phyloP scores from a whole-genome alignment of 1,140 invertebrate species.

The Eupristina koningsbergeri region DNA sequence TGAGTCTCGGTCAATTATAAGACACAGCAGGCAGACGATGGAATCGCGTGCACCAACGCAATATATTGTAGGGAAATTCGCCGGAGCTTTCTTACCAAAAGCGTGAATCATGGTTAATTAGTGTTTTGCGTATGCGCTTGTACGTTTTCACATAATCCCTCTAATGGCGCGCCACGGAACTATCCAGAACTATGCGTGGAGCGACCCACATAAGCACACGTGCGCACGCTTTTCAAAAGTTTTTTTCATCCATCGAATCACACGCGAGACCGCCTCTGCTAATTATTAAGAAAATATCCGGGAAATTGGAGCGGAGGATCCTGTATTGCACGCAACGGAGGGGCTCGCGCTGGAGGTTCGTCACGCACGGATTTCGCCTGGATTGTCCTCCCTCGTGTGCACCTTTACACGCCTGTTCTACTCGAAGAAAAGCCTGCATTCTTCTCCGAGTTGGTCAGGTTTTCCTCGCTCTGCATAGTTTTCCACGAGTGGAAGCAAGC shows the following conservation, averaged over 20 bases:
- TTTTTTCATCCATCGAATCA: not conserved
- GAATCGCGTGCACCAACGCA: not conserved
- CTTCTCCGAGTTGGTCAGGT: not conserved
- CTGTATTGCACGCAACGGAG: not conserved
- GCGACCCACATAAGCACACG: not conserved
- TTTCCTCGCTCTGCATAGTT: not conserved
- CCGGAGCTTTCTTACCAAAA: not conserved
- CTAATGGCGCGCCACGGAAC: not conserved
- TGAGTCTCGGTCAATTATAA: constrained; percentile 11
- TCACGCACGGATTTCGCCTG: constrained; percentile 1
- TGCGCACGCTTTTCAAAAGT: not conserved
- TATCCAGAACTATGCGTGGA: not conserved
- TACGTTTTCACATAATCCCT: not conserved
- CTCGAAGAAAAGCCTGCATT: not conserved
- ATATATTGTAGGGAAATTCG: not conserved
- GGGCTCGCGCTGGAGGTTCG: not conserved
- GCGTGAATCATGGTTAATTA: not conserved
- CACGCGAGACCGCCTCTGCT: not conserved
- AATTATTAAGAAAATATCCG: not conserved
- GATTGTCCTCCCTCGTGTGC: not conserved
- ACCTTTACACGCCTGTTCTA: not conserved
- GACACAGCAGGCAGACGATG: not conserved
- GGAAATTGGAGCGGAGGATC: constrained; percentile 1
- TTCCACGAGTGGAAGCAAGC: not conserved
- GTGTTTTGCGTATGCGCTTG: not conserved